Evolutionary conservation across 2,113 vertebrate species (phyloP).

Genomic region (Telmatochromis sp.): DNA sequence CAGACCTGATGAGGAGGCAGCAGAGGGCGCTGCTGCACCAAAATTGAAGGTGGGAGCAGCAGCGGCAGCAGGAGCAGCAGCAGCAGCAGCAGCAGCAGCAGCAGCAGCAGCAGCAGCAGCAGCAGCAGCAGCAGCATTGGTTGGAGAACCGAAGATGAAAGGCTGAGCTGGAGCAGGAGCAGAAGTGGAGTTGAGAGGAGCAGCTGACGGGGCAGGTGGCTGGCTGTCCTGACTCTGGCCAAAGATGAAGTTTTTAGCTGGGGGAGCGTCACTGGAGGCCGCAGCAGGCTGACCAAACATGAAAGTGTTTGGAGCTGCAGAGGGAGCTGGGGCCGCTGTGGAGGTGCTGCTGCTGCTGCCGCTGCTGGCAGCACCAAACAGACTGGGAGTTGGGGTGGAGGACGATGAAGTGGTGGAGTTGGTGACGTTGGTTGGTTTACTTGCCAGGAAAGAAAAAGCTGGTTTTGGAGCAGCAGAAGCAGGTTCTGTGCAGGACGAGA

Average conservation of each 20-base stretch:
- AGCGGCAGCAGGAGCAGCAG: conserved; percentile 11
- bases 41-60: conserved; percentile 73
- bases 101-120: conserved; percentile 41
- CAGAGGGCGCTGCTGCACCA: conserved; percentile 70
- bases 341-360: conserved; percentile 43
- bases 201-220: conserved; percentile 51
- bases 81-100: conserved; percentile 33
- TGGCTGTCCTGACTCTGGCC: conserved; percentile 80
- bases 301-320: conserved; percentile 60
- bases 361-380: conserved; percentile 72
- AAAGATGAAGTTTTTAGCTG: conserved; percentile 80
- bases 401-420: conserved; percentile 55
- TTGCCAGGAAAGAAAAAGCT: conserved; percentile 79
- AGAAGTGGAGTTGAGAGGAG: conserved; percentile 43
- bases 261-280: conserved; percentile 63
- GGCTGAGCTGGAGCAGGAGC: conserved; percentile 62
- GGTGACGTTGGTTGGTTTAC: conserved; percentile 60
- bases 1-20: conserved; percentile 80
- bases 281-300: conserved; percentile 79
- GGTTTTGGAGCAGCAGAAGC: conserved; percentile 70
- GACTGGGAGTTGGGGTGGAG: conserved; percentile 33
- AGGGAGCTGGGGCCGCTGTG: conserved; percentile 38
- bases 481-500: conserved; percentile 44
- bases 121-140: conserved; percentile 61
- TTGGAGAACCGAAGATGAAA: conserved; percentile 78